Base-by-base conservation (phyloP, 2,113 vertebrate genomes). In the Xenopus laevis region DNA sequence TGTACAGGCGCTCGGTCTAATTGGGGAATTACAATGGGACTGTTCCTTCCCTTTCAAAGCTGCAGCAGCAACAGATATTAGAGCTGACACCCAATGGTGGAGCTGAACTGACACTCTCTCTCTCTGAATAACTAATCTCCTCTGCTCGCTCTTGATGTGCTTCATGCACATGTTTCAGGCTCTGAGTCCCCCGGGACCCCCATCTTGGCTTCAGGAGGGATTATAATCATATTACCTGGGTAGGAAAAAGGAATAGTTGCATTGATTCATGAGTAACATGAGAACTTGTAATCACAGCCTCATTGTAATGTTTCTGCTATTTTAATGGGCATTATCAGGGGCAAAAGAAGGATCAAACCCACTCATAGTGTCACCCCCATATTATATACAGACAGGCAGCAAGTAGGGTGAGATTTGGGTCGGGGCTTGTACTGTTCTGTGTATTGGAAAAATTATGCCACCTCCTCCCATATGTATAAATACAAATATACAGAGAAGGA, bases 11-110 rank as follows among this genome's bases (percentile, higher is more conserved):
- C 8, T 40, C 8, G 33, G 33, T 52, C 23, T 74, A 74, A 68
- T 74, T 74, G 72, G 72, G 72, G 67, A 74, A 74, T 74, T 74
- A 74, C 55, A 74, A 52, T 61, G 30, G 55, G 45, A 18, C 21
- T 68, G 65, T 47, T 60, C 16, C 65, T 52, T 57, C 44, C 15
- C 72, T 68, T 68, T 74, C 64, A 74, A 68, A 52, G 72, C 72
- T 74, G 65, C 68, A 55, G 68, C 21, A 58, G 20, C 57, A 33
- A 68, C 21, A 47, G 30, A 74, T 61, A 68, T 74, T 74, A 55
- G 50, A 68, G 40, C 55, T 68, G 72, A 74, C 72, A 68, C 23
- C 30, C 23, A 15, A 55, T 61, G 63, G 65, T 44, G 46, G 57
- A 6, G 44, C 55, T 40, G 44, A 18, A 65, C 72, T 68, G 64